Conservation (phyloP, 2,888 invertebrate species). For the Drosophila nigricruria region DNA sequence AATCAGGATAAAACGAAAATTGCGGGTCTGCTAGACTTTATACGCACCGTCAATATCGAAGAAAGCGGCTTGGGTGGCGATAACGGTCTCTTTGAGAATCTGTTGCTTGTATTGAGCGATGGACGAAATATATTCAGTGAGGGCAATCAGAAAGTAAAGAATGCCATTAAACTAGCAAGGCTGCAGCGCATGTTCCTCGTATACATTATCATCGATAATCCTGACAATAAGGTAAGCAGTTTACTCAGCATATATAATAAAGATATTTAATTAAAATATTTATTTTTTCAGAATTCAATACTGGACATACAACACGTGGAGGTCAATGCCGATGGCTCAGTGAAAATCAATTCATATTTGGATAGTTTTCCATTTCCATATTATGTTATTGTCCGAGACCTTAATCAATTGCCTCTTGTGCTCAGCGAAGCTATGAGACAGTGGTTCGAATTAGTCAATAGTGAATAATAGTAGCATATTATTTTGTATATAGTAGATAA, state of each 20-base stretch:
- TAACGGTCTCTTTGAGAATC: conserved; percentile 85
- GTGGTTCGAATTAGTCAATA: conserved; percentile 98
- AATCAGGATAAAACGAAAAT: conserved; percentile 95
- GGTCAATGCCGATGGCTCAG: conserved; percentile 80
- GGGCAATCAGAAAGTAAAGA: conserved; percentile 91
- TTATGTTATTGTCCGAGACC: conserved; percentile 96
- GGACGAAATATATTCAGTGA: conserved; percentile 96
- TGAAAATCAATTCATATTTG: conserved; percentile 92
- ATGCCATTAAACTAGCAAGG: conserved; percentile 92
- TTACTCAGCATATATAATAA: background rate
- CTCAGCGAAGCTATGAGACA: conserved; percentile 98
- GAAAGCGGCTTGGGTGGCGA: conserved; percentile 84
- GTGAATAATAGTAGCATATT: conserved; percentile 71
- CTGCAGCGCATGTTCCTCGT: conserved; percentile 95
- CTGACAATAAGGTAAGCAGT: conserved; percentile 91
- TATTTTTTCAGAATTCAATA: conserved; percentile 91
- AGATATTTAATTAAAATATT: background rate
- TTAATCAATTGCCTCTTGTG: conserved; percentile 94
- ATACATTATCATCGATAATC: conserved; percentile 98
- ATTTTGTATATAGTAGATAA: conserved; percentile 7
- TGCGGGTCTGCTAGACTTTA: conserved; percentile 92
- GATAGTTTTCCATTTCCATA: conserved; percentile 99
- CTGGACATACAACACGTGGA: conserved; percentile 92
- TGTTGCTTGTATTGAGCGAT: conserved; percentile 97
- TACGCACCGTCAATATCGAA: conserved; percentile 88